Base-by-base conservation (phyloP, 2,113 vertebrate species). In the Cynopterus brachyotis region DNA sequence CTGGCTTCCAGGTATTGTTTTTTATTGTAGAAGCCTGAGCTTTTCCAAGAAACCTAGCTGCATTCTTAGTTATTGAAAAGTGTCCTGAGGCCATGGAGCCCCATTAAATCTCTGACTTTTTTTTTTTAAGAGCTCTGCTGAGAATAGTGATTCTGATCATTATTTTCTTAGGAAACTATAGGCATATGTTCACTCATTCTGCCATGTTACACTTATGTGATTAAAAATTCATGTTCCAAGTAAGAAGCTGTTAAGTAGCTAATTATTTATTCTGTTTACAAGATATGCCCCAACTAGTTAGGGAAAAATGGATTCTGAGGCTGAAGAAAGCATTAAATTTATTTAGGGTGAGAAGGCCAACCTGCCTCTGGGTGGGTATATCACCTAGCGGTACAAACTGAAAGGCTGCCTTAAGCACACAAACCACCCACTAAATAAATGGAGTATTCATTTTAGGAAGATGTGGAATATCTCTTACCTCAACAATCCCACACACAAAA, bases 241-340 rank as follows among this genome's bases (percentile, higher is more conserved):
- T 91, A 97, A 94, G 78, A 98, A 96, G 91, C 26, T 40, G 42
- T 97, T 94, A 97, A 97, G 81, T 60, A 76, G 55, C 88, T 97
- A 97, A 98, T 96, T 94, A 98, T 97, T 30, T 45, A 97, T 86
- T 98, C 83, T 96, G 92, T 93, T 97, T 92, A 57, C 50, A 97
- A 96, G 97, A 85, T 42, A 55, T 82, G 24, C 69, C 72, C 95
- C 45, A 82, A 95, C 81, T 69, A 76, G 89, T 96, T 97, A 89
- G 88, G 16, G 80, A 64, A 96, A 96, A 97, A 97, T 91, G 86
- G 85, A 95, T 91, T 55, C 69, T 89, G 40, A 81, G 32, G 45
- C 53, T 89, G 86, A 82, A 64, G 57, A 86, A 91, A 93, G 50
- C 85, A 92, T 94, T 96, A 94, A 91, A 89, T 96, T 89, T 84